phyloP scores from a whole-genome alignment of 2,113 vertebrate genomes.

The Seriola aureovittata region DNA sequence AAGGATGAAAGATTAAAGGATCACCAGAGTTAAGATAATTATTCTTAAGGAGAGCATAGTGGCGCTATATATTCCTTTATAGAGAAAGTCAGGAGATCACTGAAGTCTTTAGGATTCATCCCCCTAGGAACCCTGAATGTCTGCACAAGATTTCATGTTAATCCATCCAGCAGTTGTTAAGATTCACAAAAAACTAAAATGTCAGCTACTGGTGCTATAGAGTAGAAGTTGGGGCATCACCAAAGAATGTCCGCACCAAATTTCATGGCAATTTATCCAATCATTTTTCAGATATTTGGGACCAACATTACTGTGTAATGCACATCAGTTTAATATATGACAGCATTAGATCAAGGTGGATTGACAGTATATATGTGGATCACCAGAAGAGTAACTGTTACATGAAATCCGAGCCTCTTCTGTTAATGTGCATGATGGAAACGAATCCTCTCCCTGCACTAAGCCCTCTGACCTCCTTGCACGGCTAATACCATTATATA shows the following conservation, averaged over 20 bases:
- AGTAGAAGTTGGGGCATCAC: neutral
- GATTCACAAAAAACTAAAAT: neutral
- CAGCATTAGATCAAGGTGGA: conserved; percentile 25
- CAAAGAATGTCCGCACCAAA: neutral
- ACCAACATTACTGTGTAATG: neutral
- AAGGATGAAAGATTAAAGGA: too few species aligned
- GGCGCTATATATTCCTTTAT: too few species aligned
- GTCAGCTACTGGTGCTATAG: neutral
- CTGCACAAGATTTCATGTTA: neutral
- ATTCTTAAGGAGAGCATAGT: too few species aligned
- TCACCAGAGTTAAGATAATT: neutral
- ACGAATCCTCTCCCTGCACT: conserved; percentile 2
- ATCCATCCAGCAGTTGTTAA: neutral
- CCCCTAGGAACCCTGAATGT: too few species aligned
- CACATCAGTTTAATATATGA: neutral
- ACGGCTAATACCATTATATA: conserved; percentile 60
- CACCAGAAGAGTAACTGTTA: conserved; percentile 2
- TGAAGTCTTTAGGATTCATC: too few species aligned
- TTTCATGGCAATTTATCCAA: neutral
- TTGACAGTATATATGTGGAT: neutral
- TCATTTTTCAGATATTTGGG: neutral
- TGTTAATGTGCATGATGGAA: conserved; percentile 31
- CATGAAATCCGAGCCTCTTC: conserved; percentile 40
- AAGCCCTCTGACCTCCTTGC: conserved; percentile 39
- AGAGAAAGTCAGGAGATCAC: too few species aligned